phyloP scores from a whole-genome alignment of 2,888 invertebrate genomes.

The Lasioglossum lativentre region DNA sequence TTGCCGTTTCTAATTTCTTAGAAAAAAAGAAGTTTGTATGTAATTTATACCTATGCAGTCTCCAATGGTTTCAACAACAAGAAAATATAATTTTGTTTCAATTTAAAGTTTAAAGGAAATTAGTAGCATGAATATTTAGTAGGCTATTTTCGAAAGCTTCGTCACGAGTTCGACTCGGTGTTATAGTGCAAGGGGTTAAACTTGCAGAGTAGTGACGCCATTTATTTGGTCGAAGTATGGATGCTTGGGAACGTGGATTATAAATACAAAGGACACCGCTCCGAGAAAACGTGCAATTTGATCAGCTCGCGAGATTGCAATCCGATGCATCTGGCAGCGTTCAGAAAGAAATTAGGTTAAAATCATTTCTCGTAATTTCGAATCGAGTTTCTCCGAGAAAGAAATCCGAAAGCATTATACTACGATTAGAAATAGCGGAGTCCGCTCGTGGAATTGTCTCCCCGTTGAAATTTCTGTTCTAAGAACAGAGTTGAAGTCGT shows the following conservation, averaged over 20 bases:
- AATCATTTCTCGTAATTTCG: neutral
- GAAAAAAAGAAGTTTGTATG: no score
- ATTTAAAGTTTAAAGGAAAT: no score
- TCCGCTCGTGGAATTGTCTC: neutral
- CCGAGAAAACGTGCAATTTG: neutral
- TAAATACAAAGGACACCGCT: neutral
- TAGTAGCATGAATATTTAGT: no score
- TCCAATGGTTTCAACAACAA: no score
- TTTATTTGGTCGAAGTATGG: neutral
- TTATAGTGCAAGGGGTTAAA: no score
- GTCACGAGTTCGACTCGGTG: no score
- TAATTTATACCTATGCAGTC: no score
- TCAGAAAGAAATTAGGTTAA: neutral
- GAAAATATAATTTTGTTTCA: no score
- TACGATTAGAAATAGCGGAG: neutral
- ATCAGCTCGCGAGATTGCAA: neutral
- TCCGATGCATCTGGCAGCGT: neutral
- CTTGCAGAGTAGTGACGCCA: no score
- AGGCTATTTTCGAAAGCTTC: no score
- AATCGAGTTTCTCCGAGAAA: neutral
- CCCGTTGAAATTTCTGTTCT: neutral
- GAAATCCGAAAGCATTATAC: neutral
- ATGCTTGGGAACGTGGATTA: neutral
- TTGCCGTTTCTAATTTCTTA: no score
- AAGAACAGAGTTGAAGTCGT: neutral